Base-by-base conservation (phyloP, 2,888 invertebrate genomes). In the Monoplex corrugatus region DNA sequence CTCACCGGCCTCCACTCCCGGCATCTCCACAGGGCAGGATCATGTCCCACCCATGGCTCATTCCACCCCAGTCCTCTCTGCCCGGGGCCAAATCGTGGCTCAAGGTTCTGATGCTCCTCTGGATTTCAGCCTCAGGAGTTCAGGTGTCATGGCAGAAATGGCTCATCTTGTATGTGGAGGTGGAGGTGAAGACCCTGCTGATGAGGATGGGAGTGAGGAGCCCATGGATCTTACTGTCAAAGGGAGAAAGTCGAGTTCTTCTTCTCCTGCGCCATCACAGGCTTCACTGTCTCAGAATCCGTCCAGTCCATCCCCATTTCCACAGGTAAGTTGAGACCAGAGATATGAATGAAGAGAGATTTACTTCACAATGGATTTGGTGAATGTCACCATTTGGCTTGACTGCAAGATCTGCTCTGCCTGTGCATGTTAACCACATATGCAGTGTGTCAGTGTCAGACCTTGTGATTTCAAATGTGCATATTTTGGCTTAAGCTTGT, bases 141-240 rank as follows among this genome's bases (percentile, higher is more conserved):
- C 90, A 0, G 63, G 83, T 10, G 38, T 92, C 40, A 86, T 91
- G 0, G 86, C 91, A 0, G 90, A 88, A 38, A 89, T 91, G 63
- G 86, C 90, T n/a, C 40, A 23, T 6, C 43, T 3, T 40, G 40
- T 0, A n/a, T n/a, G n/a, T n/a, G n/a, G n/a, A n/a, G 68, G 23
- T 5, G 35, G n/a, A 35, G 75, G 75, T 23, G 38, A 35, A 35
- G 75, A 35, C 28, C 68, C 13, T 35, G 84, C 57, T 35, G 50
- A 57, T 23, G 10, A 10, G 8, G 43, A 43, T 19, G 78, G 43
- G 43, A 57, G 19, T 50, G 50, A 50, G 8, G 78, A 91, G 78
- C 95, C 95, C 13, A 95, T 95, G 87, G 95, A 95, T 90, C 91
- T 95, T 85, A 92, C 94, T 1, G 91, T 93, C 10, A 94, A 91